Evolutionary conservation across 2,797 vertebrate species (phyloP), one percentile per base, ranked within the genome.

Genomic region (Vespertilio murinus): DNA sequence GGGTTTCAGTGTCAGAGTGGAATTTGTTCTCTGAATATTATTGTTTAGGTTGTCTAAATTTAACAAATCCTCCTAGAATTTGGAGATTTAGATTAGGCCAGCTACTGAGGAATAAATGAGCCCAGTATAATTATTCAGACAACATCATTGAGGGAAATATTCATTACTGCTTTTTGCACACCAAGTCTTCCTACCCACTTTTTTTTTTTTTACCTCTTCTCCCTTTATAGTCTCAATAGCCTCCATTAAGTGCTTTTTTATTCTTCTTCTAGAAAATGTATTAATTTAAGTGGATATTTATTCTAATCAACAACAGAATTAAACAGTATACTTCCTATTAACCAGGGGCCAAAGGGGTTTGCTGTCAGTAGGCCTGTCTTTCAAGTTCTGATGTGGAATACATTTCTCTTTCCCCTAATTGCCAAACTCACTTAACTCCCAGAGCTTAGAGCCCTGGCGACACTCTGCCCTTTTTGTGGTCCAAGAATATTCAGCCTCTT

Each of bases 41-140:
- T 80, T 88, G 70, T 83, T 65, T 35, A 88, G 45, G 16, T 86
- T 74, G 45, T 95, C 59, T 95, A 59, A 82, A 88, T 90, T 94
- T 56, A 91, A 49, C 6, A 25, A 35, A 92, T 89, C 61, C 6
- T 71, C 9, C n/a, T 88, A 88, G 42, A 88, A 94, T 93, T 47
- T 83, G 40, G 45, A 90, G 64, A 23, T 89, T 94, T 49, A 52
- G n/a, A 56, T 83, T 84, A 54, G 78, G 84, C n/a, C 74, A 47
- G 28, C 92, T 40, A 69, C 45, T 54, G 73, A 74, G 28, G 30
- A 22, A 69, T 25, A 73, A 42, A 71, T 23, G 49, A 83, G 77
- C 64, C 6, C 67, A 69, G 16, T n/a, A 28, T 83, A 82, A 45
- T 87, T 82, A 67, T 87, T 84, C 45, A 64, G 67, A 75, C 33